These are phyloP conservation scores for Eidolon dupreanum DNA, from an alignment of 2,797 vertebrate species.

Conservation along the genomic window DNA sequence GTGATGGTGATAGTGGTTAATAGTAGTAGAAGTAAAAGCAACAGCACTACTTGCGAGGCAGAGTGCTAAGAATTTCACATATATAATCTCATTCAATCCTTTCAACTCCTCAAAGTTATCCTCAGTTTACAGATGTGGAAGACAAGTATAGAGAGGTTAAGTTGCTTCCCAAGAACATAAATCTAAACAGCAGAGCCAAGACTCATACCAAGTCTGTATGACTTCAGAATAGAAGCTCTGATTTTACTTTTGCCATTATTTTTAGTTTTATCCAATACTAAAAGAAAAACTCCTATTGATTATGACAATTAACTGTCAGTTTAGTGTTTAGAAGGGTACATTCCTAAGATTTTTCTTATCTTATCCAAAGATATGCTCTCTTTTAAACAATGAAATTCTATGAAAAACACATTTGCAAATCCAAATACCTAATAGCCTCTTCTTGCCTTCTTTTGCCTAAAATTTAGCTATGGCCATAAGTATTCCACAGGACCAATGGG, in stretches of 20 bases:
- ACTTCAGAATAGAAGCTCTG: background rate
- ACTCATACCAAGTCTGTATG: background rate
- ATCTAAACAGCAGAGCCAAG: background rate
- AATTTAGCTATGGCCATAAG: background rate
- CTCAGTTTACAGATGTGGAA: background rate
- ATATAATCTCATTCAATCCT: background rate
- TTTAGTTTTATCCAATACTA: background rate
- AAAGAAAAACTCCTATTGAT: background rate
- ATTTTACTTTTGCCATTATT: background rate
- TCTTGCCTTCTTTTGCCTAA: background rate
- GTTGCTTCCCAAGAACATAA: background rate
- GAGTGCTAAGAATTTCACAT: background rate
- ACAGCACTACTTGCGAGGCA: background rate
- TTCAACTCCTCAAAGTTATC: background rate
- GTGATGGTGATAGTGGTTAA: background rate
- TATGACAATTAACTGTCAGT: conserved; percentile 5
- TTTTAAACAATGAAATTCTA: conserved; percentile 21
- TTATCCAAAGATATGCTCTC: background rate
- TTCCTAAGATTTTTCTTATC: conserved; percentile 31
- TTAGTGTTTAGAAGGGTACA: background rate
- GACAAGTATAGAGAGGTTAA: background rate
- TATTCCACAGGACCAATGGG: background rate
- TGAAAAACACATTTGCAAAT: background rate
- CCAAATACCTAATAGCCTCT: background rate
- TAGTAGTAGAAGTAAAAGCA: background rate